Evolutionary conservation across 2,797 vertebrate genomes (phyloP), one percentile per base, ranked within the genome.

Genomic region (Synanceia verrucosa): DNA sequence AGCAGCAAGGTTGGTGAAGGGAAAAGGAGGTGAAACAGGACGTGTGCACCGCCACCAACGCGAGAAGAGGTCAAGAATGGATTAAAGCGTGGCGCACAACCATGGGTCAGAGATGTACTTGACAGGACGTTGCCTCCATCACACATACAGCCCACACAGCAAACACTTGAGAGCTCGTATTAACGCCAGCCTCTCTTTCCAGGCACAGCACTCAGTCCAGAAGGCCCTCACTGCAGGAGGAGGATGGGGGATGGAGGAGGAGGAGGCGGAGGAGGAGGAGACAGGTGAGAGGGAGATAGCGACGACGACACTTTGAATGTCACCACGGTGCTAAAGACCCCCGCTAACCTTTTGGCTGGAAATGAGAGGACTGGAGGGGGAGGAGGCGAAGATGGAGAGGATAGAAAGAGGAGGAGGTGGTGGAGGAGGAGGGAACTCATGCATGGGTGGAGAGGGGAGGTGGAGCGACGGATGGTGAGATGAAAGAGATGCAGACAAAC

Each of bases 301-400:
- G 77, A 89, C 65, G 84, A 92, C 90, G 88, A 89, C 89, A 89
- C 89, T 89, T 90, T 92, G 90, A 92, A 93, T 93, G 91, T 93
- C 92, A 92, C 89, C 89, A 86, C 75, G 75, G 89, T 90, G 90
- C 91, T 91, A 90, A 91, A 92, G 90, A 89, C 90, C 90, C 91
- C 91, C 81, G 85, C 90, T 92, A 93, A 93, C 92, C 92, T 93
- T 90, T 91, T 85, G 81, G 87, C 88, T 88, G 84, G 78, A 84
- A 83, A 88, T 86, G 80, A 88, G 82, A 85, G 78, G 77, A 79
- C 67, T 57, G 73, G 56, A 69, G 64, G 73, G 71, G 65, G 71
- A 26, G 61, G 28, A 84, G 69, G 83, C 68, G 65, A 70, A 79
- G 70, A 85, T 73, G 84, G 70, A 31, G 31, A 34, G 41, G n/a